Evolutionary conservation across 2,797 vertebrate species (phyloP).

Genomic region (Malacoctenus gilli): DNA sequence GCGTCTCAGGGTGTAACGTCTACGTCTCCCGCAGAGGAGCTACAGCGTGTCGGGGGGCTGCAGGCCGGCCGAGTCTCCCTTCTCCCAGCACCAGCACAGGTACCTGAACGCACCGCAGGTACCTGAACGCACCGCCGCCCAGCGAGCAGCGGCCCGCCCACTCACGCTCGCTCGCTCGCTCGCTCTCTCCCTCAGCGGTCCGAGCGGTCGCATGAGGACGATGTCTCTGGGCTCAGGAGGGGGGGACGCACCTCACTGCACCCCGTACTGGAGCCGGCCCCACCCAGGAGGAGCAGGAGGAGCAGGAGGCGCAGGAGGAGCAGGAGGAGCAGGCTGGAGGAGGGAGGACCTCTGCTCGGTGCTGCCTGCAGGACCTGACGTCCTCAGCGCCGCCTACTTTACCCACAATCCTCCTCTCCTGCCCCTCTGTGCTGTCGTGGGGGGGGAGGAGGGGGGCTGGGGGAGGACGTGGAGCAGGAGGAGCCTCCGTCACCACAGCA

Average conservation of each 20-base stretch:
- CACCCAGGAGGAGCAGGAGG: too few species aligned
- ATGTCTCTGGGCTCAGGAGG: constrained; percentile 86
- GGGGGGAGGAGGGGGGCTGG: constrained; percentile 71
- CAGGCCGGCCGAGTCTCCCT: constrained; percentile 47
- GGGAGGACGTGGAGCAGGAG: constrained; percentile 85
- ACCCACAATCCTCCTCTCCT: background rate
- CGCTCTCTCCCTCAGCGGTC: constrained; percentile 15
- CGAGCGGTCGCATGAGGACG: constrained; percentile 72
- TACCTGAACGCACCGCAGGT: constrained; percentile 7
- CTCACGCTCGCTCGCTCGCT: too few species aligned
- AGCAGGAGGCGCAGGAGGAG: too few species aligned
- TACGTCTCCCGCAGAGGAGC: constrained; percentile 57
- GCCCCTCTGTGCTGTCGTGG: constrained; percentile 45
- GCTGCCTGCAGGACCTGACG: too few species aligned
- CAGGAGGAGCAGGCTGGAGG: constrained; percentile 80
- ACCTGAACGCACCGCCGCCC: too few species aligned
- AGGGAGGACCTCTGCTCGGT: background rate
- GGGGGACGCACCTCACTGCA: too few species aligned
- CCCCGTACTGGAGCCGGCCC: too few species aligned
- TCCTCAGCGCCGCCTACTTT: too few species aligned
- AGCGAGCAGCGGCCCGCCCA: too few species aligned
- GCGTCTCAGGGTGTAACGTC: background rate
- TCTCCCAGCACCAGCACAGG: constrained; percentile 32
- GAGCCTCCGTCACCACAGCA: constrained; percentile 84
- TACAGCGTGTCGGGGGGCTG: constrained; percentile 60